Evolutionary conservation across 2,888 invertebrate genomes (phyloP), one percentile per base, ranked within the genome.

Genomic region (Tigriopus californicus): DNA sequence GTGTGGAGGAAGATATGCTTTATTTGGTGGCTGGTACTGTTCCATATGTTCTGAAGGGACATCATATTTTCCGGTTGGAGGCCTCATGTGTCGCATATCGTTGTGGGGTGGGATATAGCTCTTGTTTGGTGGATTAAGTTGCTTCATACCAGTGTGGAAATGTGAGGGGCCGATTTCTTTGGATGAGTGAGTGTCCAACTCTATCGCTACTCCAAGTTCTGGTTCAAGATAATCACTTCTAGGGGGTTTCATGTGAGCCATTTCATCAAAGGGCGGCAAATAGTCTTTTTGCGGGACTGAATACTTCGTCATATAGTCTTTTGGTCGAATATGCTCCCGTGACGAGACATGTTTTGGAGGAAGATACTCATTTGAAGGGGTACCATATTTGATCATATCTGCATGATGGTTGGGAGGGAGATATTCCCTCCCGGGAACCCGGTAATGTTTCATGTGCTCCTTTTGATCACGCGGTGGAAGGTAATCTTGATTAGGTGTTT

Each of bases 401-500:
- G 4, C 8, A 46, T 6, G 3, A 13, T 25, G 20, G 4, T 25
- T 13, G 8, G 52, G 52, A 52, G 52, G 52, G 25, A 52, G 22
- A 20, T 52, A 52, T 52, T 52, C 20, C 13, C 25, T 52, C 15
- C 22, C 52, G 8, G 52, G 52, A 52, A 22, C 8, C 33, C 8
- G 33, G 8, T 33, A 33, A 33, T 33, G 33, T 49, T 15, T 22
- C 49, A 49, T 20, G 15, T 10, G 3, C 13, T 49, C 49, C 15
- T 49, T 15, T 4, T 49, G 22, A 22, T 56, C 56, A 20, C 44
- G 18, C 15, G 59, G 52, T 22, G 59, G 51, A 10, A 52, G 22
- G n/a, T 52, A 52, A 25, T 52, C 20, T 13, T 18, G 15, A 52
- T 52, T 13, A 11, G 52, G 52, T 20, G 52, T 8, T 33, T 33